Evolutionary conservation across 1,140 invertebrate species (phyloP).

Genomic region (Drosophila orosa): DNA sequence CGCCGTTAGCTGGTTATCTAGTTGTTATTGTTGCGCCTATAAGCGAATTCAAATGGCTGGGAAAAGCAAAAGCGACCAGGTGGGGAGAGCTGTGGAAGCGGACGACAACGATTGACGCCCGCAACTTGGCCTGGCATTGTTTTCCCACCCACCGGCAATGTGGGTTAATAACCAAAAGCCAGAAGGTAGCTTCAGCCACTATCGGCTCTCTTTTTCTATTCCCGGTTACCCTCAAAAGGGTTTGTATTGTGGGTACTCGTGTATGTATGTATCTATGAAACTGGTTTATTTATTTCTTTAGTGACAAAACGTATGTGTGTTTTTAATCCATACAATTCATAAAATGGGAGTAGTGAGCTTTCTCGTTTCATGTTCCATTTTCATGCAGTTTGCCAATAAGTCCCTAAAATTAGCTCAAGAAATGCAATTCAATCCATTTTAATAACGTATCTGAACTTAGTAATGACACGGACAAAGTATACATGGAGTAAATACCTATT

Average conservation of each 20-base stretch:
- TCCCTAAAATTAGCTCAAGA: neutral
- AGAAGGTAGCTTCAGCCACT: conserved; percentile 35
- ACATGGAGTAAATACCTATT: no score
- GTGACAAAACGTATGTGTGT: neutral
- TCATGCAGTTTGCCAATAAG: neutral
- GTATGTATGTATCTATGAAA: neutral
- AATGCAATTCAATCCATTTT: neutral
- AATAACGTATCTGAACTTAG: no score
- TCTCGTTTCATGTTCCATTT: neutral
- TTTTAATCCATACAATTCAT: neutral
- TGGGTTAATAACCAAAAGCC: conserved; percentile 69
- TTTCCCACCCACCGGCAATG: conserved; percentile 55
- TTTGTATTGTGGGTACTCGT: conserved; percentile 14
- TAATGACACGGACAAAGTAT: no score
- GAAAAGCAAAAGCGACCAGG: conserved; percentile 20
- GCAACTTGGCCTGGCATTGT: conserved; percentile 35
- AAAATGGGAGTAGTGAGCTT: neutral
- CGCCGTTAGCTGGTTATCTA: conserved; percentile 39
- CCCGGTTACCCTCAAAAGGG: conserved; percentile 25
- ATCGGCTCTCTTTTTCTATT: conserved; percentile 26
- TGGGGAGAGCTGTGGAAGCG: conserved; percentile 21
- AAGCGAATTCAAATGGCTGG: conserved; percentile 43
- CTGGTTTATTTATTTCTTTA: neutral
- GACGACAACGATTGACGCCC: conserved; percentile 47
- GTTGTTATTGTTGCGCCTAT: conserved; percentile 43